Base-by-base conservation (phyloP, 2,113 vertebrate species). In the Rousettus leschenaultii region DNA sequence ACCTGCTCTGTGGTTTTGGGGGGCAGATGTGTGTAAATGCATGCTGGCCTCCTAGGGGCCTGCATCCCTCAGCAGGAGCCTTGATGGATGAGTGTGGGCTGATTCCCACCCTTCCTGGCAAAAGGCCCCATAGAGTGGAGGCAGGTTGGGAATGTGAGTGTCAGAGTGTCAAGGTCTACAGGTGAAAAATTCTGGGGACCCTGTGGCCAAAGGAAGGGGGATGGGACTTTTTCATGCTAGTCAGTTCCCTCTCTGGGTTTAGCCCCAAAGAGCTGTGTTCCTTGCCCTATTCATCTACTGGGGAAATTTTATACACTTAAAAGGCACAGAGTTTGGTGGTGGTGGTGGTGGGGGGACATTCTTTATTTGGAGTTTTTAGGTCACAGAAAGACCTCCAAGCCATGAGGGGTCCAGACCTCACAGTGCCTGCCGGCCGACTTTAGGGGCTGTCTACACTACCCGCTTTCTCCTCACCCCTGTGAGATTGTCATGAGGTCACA, bases 311-410 rank as follows among this genome's bases (percentile, higher is more conserved):
- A 38, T 59, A 48, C 16, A 30, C 6, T 71, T 95, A 45, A 26
- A 66, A 96, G 70, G 40, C 26, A 13, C 22, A 40, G n/a, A 24
- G 16, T 82, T 93, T 89, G 9, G 74, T n/a, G n/a, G n/a, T n/a
- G n/a, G n/a, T n/a, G n/a, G n/a, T n/a, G 40, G 40, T 40, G 40
- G 40, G 40, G 40, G 40, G 40, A 35, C 21, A 16, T 48, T 43
- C 7, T 70, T 63, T 53, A 14, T 53, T 65, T 77, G 45, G 35
- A 57, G 19, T 7, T 88, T 75, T 92, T 18, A 7, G 2, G 59
- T 65, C 66, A 75, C 7, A 77, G 61, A 63, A 74, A 86, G 66
- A 30, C 65, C 19, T 45, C 73, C 61, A 43, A 22, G 33, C 33
- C 3, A 0, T 3, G 18, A 14, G 4, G 16, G 7, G 28, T 77